Percentiles rank a stretch among this genome's conserved stretches.
Conservation (phyloP, 2,888 invertebrate genomes). For the Hypena proboscidalis region DNA sequence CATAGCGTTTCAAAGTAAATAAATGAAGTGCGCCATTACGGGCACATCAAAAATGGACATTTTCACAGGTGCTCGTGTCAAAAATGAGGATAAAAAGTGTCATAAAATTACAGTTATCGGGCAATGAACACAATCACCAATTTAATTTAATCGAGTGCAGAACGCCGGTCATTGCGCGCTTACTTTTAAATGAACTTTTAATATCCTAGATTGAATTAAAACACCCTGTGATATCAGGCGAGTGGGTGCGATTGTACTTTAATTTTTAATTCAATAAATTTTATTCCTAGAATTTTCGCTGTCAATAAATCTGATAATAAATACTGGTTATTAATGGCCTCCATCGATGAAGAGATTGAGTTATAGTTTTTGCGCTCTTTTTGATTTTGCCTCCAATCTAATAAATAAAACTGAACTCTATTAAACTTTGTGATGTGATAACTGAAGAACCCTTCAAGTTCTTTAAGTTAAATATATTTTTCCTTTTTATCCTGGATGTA, state of each 20-base stretch:
- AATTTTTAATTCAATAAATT: too few relatives aligned
- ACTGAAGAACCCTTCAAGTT: too few relatives aligned
- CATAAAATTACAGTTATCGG: slow-evolving; percentile 30
- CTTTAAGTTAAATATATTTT: too few relatives aligned
- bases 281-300: too few relatives aligned
- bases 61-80: not conserved
- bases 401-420: too few relatives aligned
- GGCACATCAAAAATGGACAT: not conserved
- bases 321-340: too few relatives aligned
- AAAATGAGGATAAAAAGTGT: slow-evolving; percentile 10
- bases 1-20: not conserved
- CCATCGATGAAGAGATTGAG: too few relatives aligned
- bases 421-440: too few relatives aligned
- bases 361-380: too few relatives aligned
- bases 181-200: slow-evolving; percentile 45
- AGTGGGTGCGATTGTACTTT: not conserved
- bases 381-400: too few relatives aligned
- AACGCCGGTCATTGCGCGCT: slow-evolving; percentile 47
- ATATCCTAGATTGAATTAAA: not conserved
- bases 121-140: slow-evolving; percentile 44
- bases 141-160: slow-evolving; percentile 46
- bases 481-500: too few relatives aligned
- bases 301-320: too few relatives aligned
- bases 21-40: not conserved
- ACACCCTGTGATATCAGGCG: not conserved